Evolutionary conservation across 2,888 invertebrate genomes (phyloP).

Genomic region (Ethmia dodecea): DNA sequence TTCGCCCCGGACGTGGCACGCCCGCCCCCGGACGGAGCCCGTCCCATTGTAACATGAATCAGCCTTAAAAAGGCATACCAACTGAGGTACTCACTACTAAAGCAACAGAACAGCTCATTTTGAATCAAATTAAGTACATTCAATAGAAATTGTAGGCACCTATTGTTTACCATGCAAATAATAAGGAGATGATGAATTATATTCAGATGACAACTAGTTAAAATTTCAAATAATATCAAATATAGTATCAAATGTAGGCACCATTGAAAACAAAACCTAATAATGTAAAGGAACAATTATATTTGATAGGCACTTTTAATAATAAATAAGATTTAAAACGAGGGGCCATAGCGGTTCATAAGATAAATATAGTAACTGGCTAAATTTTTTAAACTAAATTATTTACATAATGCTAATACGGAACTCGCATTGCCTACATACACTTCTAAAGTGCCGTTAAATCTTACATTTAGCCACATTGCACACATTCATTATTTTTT

Average conservation of each 20-base stretch:
- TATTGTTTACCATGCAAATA: no score
- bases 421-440: conserved; percentile 55
- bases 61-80: no score
- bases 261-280: conserved; percentile 18
- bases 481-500: conserved; percentile 46
- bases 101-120: no score
- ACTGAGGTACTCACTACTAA: no score
- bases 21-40: no score
- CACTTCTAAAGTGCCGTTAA: conserved; percentile 55
- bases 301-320: conserved; percentile 48
- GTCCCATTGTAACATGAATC: no score
- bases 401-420: conserved; percentile 54
- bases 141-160: no score
- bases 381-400: conserved; percentile 29
- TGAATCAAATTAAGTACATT: no score
- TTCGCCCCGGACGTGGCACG: no score
- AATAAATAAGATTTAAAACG: conserved; percentile 41
- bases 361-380: conserved; percentile 43
- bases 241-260: conserved; percentile 19
- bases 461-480: conserved; percentile 52
- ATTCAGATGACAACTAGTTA: no score
- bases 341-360: conserved; percentile 41
- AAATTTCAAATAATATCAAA: no score
- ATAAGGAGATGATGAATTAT: no score
- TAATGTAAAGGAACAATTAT: conserved; percentile 27